phyloP scores from a whole-genome alignment of 2,888 invertebrate species.

The Acleris laterana region DNA sequence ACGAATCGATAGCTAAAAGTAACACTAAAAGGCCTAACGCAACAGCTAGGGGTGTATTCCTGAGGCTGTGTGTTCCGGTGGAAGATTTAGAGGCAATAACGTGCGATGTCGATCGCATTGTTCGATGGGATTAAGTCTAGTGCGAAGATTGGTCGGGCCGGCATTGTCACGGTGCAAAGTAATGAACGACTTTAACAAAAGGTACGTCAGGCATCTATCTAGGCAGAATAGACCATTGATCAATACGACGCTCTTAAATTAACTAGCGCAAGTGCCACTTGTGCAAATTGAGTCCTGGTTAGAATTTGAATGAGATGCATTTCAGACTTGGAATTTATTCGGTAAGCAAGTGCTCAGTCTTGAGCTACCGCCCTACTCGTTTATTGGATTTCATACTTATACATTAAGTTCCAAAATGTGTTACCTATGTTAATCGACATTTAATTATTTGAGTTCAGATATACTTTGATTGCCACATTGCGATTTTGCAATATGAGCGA shows the following conservation, averaged over 20 bases:
- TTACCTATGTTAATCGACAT: too few relatives aligned
- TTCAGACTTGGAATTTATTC: too few relatives aligned
- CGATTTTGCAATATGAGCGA: too few relatives aligned
- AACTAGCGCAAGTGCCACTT: background rate
- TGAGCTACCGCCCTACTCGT: too few relatives aligned
- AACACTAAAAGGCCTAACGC: slow-evolving; percentile 70
- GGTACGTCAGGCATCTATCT: slow-evolving; percentile 22
- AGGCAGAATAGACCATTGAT: slow-evolving; percentile 12
- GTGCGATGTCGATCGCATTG: slow-evolving; percentile 73
- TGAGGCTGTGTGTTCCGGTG: slow-evolving; percentile 52
- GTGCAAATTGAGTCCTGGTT: slow-evolving; percentile 2
- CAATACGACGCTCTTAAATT: background rate
- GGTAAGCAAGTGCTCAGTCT: too few relatives aligned
- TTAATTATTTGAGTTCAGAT: too few relatives aligned
- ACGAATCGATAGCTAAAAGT: slow-evolving; percentile 64
- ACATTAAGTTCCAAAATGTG: too few relatives aligned
- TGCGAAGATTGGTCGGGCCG: slow-evolving; percentile 57
- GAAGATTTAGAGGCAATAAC: slow-evolving; percentile 83
- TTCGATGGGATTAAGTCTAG: slow-evolving; percentile 76
- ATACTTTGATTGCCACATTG: too few relatives aligned
- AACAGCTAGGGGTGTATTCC: slow-evolving; percentile 48
- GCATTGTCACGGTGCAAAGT: slow-evolving; percentile 45
- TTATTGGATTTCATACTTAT: too few relatives aligned
- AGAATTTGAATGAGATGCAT: slow-evolving; percentile 4
- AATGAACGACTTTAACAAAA: slow-evolving; percentile 45